Evolutionary conservation across 2,888 invertebrate species (phyloP), one percentile per base, ranked within the genome.

Genomic region (Adela reaumurella): DNA sequence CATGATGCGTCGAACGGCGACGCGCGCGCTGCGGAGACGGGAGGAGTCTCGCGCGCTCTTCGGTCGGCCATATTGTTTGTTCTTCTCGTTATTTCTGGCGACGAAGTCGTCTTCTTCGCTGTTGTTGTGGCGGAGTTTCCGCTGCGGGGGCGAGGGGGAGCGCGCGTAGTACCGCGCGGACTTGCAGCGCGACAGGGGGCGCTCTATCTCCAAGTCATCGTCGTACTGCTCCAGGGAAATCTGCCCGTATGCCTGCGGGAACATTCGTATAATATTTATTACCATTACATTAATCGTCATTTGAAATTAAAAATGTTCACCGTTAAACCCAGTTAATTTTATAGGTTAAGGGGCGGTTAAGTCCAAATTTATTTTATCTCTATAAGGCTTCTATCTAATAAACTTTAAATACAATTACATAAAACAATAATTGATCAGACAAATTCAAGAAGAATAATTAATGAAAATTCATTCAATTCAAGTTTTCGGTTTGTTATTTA

Each of bases 161-260:
- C 52, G 54, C 66, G 52, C 56, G 70, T 45, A 19, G 43, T 44
- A 62, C 8, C 71, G 64, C 8, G 77, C 74, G 1, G 77, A 74
- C 20, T 67, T 58, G 54, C 77, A 74, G 2, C 77, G 66, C 5
- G 73, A 65, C 54, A 69, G 53, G 3, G 73, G 71, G 49, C 72
- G 70, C 24, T 24, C 24, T 4, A 24, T 24, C 24, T 65, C 67
- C n/a, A 14, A 14, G 16, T 35, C 28, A 8, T 46, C 48, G 19
- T 67, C 71, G 74, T 73, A 76, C 49, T 76, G 71, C 50, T 66
- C 62, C 51, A 62, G 61, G 18, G 70, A 64, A 64, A 61, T 63
- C 62, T 73, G 69, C 8, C 46, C 19, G 62, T 70, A 70, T 54
- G 74, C 71, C 72, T 77, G 66, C 52, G 48, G 24, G 24, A 24